Base-by-base conservation (phyloP, 2,888 invertebrate genomes). In the Pandemis cinnamomeana region DNA sequence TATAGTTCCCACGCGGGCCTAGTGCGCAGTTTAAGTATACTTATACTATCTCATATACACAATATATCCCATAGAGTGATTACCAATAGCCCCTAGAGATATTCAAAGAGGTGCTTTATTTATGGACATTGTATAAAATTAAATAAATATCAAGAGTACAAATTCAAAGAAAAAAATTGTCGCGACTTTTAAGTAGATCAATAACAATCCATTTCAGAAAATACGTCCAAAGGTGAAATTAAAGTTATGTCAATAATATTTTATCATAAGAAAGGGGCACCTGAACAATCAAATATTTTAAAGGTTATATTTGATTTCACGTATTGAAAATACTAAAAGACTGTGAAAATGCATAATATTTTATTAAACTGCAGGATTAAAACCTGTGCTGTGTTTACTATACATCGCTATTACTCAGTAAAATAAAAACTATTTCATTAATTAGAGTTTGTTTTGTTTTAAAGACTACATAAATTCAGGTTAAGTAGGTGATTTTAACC, bases 401-500 rank as follows among this genome's bases (percentile, higher is more conserved):
- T 20, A 0, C 0, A 20, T 20, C 20, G 20, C 27, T 36, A 36
- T 36, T 4, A 36, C 27, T 36, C 27, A 36, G 27, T 36, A 36
- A 36, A 36, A 36, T 36, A 36, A 4, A 36, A 36, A 36, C 27
- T 2, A 36, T 36, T 4, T 36, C 27, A 36, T 36, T 36, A 36
- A 36, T 36, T 36, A 36, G 3, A 36, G 27, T 36, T 36, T 51
- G n/a, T 51, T 0, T 51, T n/a, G 6, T 51, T 51, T 46, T 11
- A 46, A 46, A 46, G 2, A 46, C 11, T 11, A 11, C 11, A 36
- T 46, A 46, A 11, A 46, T 11, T 46, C 46, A 46, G 46, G 46
- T 46, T 86, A 86, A 87, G 84, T 82, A 82, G 77, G 72, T 82
- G 42, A 82, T 81, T 55, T 79, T 78, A 80, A 79, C 78, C 77